Percentiles rank a stretch among this genome's conserved stretches.
phyloP scores from a whole-genome alignment of 2,888 invertebrate genomes.

The Drosophila anceps region DNA sequence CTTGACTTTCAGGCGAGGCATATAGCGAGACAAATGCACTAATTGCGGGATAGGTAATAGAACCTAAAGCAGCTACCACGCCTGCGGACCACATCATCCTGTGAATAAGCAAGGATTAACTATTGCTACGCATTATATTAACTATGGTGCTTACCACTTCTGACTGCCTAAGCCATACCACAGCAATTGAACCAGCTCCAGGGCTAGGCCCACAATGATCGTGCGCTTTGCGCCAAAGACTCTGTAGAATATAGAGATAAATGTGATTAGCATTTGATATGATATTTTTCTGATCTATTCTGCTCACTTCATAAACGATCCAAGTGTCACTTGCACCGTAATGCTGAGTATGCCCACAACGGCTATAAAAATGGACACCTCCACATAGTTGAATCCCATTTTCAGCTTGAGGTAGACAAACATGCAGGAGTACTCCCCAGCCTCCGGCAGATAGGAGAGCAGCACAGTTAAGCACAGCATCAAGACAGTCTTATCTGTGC shows the following conservation, averaged over 20 bases:
- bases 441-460: constrained; percentile 98
- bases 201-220: constrained; percentile 97
- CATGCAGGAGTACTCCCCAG: constrained; percentile 99
- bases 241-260: constrained; percentile 49
- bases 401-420: constrained; percentile 99
- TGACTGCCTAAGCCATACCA: constrained; percentile 99
- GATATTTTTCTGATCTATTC: not conserved
- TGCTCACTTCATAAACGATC: constrained; percentile 90
- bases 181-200: constrained; percentile 98
- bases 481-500: constrained; percentile 97
- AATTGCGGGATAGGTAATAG: constrained; percentile 99
- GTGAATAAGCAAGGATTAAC: constrained; percentile 8
- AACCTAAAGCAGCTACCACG: constrained; percentile 96
- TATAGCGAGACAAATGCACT: constrained; percentile 99
- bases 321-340: constrained; percentile 95
- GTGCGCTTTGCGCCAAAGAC: constrained; percentile 96
- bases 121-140: not conserved
- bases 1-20: constrained; percentile 98
- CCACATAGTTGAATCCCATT: constrained; percentile 97
- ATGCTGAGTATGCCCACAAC: constrained; percentile 98
- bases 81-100: constrained; percentile 99
- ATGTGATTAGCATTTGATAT: not conserved
- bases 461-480: constrained; percentile 99
- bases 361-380: constrained; percentile 99
- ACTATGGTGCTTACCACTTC: constrained; percentile 89